Percentiles rank a stretch among this genome's conserved stretches.
Evolutionary conservation across 2,797 vertebrate species (phyloP).

Genomic region (Takifugu ocellatus): DNA sequence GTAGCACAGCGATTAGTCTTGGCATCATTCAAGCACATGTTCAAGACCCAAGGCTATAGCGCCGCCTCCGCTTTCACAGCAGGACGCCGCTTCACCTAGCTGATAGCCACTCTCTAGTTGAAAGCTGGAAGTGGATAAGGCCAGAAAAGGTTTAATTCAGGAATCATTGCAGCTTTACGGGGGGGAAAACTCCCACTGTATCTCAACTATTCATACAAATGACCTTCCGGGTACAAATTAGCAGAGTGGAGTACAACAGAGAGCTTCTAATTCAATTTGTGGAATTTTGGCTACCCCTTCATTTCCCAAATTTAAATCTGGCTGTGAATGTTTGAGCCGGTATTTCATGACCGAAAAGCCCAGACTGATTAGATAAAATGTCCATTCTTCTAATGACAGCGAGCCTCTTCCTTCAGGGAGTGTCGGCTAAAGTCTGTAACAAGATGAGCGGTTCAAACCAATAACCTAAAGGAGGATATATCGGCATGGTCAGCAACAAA

Average conservation of each 20-base stretch:
- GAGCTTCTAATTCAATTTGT: slow-evolving; percentile 32
- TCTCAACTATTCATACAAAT: slow-evolving; percentile 35
- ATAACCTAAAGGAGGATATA: slow-evolving; percentile 27
- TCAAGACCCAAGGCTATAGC: background rate
- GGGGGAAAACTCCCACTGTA: background rate
- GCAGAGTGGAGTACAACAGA: slow-evolving; percentile 19
- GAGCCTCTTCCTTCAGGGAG: background rate
- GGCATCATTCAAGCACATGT: slow-evolving; percentile 4
- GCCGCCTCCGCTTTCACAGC: background rate
- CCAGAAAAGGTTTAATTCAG: too few relatives aligned
- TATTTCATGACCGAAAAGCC: slow-evolving; percentile 5
- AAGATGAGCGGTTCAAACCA: slow-evolving; percentile 25
- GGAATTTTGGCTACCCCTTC: slow-evolving; percentile 20
- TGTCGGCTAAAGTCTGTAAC: slow-evolving; percentile 4
- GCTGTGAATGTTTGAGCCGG: slow-evolving; percentile 4
- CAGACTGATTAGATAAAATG: slow-evolving; percentile 12
- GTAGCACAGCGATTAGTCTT: background rate
- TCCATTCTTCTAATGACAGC: background rate
- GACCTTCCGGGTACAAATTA: slow-evolving; percentile 41
- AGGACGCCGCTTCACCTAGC: background rate
- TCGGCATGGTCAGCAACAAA: slow-evolving; percentile 45
- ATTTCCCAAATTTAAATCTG: slow-evolving; percentile 19
- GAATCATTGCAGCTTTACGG: too few relatives aligned
- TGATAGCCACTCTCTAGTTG: slow-evolving; percentile 4
- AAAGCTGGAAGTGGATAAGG: slow-evolving; percentile 3